Conservation (phyloP, 2,113 vertebrate genomes). For the Arenaria interpres region DNA sequence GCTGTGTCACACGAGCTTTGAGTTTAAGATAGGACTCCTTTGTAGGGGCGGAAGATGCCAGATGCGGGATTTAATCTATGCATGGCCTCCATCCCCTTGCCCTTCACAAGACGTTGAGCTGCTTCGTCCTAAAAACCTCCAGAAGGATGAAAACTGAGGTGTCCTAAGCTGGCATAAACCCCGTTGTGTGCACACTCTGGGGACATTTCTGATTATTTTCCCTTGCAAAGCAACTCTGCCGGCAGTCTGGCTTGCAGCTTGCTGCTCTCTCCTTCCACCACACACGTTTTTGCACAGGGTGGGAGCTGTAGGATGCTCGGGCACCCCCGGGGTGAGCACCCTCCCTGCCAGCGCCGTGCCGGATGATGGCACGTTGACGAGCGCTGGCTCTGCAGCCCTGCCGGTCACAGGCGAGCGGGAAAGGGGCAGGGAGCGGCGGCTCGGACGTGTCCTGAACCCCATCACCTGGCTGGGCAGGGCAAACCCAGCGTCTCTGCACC, state of each 20-base stretch:
- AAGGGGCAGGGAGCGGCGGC: neutral
- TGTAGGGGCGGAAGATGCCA: neutral
- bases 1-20: neutral
- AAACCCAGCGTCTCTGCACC: neutral
- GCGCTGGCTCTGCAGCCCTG: neutral
- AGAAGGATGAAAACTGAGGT: neutral
- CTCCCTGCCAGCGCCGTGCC: neutral
- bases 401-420: neutral
- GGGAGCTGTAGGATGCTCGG: fast-evolving
- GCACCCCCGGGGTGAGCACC: neutral
- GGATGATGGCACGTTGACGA: neutral
- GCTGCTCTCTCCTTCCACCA: neutral
- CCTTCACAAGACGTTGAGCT: neutral
- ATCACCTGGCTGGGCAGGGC: neutral
- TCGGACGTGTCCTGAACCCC: neutral
- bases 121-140: neutral
- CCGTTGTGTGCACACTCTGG: fast-evolving
- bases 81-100: neutral
- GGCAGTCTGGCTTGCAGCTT: neutral
- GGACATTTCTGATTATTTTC: neutral
- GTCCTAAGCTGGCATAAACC: neutral
- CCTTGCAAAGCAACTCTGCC: neutral
- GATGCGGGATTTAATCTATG: neutral
- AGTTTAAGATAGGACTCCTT: neutral
- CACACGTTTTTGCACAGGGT: fast-evolving